Percentiles rank a stretch among this genome's conserved stretches.
Conservation (phyloP, 2,888 invertebrate genomes). For the Creontiades dilutus region DNA sequence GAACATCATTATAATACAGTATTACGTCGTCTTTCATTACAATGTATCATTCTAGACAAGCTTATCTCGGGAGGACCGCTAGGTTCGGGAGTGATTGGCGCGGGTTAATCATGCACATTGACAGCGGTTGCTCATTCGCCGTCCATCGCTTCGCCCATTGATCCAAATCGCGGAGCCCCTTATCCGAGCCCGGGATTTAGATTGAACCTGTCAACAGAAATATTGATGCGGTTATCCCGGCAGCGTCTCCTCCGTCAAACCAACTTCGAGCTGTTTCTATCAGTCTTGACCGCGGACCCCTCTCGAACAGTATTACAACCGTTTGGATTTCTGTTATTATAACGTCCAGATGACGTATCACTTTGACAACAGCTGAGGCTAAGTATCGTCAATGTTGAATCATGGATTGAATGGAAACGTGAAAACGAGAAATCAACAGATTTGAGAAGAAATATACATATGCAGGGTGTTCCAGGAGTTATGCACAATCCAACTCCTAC, state of each 20-base stretch:
- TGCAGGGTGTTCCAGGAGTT: too few relatives aligned
- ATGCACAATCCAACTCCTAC: too few relatives aligned
- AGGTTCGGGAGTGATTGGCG: neutral
- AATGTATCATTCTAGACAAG: neutral
- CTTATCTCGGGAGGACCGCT: neutral
- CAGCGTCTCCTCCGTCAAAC: neutral
- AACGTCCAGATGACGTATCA: too few relatives aligned
- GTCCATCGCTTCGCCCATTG: neutral
- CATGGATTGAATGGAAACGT: too few relatives aligned
- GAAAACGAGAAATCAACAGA: too few relatives aligned
- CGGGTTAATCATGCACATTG: conserved; percentile 25
- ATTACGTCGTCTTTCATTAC: too few relatives aligned
- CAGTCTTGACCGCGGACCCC: neutral
- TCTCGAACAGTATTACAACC: neutral
- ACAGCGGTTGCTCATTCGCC: conserved; percentile 11
- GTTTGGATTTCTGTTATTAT: neutral
- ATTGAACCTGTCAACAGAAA: conserved; percentile 56
- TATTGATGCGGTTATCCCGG: conserved; percentile 30
- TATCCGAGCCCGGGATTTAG: conserved; percentile 21
- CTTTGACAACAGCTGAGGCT: too few relatives aligned
- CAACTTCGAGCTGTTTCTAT: neutral
- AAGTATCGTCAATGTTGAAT: too few relatives aligned
- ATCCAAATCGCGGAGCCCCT: neutral
- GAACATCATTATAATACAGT: too few relatives aligned
- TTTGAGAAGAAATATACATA: too few relatives aligned